Evolutionary conservation across 2,113 vertebrate genomes (phyloP), one percentile per base, ranked within the genome.

Genomic region (Rousettus leschenaultii): DNA sequence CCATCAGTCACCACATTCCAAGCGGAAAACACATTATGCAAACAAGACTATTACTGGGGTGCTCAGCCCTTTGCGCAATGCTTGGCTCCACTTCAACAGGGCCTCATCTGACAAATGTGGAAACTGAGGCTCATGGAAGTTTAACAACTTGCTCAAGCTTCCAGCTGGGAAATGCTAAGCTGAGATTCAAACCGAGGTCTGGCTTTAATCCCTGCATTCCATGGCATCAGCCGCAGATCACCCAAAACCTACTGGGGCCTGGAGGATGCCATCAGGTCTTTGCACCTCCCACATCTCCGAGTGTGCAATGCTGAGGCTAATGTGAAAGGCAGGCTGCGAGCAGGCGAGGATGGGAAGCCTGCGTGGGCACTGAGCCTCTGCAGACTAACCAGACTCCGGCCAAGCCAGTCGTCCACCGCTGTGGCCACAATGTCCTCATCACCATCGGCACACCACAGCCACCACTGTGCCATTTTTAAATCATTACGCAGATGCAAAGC

Each of bases 241-340:
- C 40, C 80, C 61, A 35, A 85, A 96, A 61, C 45, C 91, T 53
- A 80, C 80, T 2, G 15, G 15, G 28, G 66, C 80, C 80, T 21
- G 3, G 45, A 38, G 85, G 95, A 92, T 26, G 83, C 82, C 24
- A 4, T 2, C 0, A 15, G 70, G 45, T 93, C 94, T 96, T 94
- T 88, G 61, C 73, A 86, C 96, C 48, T 82, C 93, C 94, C 66
- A 90, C 88, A 5, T 38, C 15, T 48, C 55, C 43, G 38, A 43
- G 28, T 5, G 28, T 1, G 1, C n/a, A 14, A 55, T 6, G 80
- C 53, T 71, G 45, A 77, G 51, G 80, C 48, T 73, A 74, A 51
- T 2, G 59, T 12, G 45, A 30, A 66, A 86, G 79, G 79, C 89
- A n/a, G 38, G 73, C 57, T 55, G 57, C 53, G 68, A 48, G 51